Conservation (phyloP, 37 sponge, comb jelly and placozoan species). For the Tethya wilhelma region DNA sequence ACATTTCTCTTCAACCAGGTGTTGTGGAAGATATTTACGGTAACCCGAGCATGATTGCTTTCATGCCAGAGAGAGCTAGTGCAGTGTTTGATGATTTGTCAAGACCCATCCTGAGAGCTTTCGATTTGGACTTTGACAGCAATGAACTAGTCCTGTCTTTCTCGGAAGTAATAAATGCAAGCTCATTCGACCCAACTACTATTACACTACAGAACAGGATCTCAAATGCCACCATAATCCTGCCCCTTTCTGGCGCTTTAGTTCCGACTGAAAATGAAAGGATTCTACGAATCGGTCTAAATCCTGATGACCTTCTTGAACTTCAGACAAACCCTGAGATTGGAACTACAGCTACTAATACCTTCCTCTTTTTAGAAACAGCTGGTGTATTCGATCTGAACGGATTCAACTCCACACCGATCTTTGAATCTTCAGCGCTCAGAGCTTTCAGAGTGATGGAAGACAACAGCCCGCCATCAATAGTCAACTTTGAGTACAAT, state of each 20-base stretch:
- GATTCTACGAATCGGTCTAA: conserved; percentile 24
- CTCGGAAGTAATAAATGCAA: conserved; percentile 63
- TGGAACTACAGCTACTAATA: conserved; percentile 51
- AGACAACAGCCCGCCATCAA: conserved; percentile 71
- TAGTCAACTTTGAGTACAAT: conserved; percentile 58
- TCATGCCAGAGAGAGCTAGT: conserved; percentile 52
- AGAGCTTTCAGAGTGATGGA: conserved; percentile 45
- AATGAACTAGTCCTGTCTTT: conserved; percentile 66
- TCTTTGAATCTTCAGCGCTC: conserved; percentile 61
- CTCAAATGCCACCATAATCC: conserved; percentile 36
- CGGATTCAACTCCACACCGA: conserved; percentile 66
- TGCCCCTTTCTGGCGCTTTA: conserved; percentile 51
- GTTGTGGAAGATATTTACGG: conserved; percentile 69
- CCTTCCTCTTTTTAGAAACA: conserved; percentile 65
- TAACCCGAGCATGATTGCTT: conserved; percentile 29
- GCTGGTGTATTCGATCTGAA: conserved; percentile 65
- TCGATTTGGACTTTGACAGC: conserved; percentile 75
- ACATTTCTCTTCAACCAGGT: conserved; percentile 35
- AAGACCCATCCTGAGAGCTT: conserved; percentile 63
- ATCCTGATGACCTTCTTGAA: conserved; percentile 38
- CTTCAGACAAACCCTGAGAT: conserved; percentile 59
- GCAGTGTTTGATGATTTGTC: conserved; percentile 62
- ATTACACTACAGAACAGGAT: conserved; percentile 73
- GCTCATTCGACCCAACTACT: conserved; percentile 61
- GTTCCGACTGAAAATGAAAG: conserved; percentile 27